phyloP scores from a whole-genome alignment of 2,113 vertebrate species.

The Salvelinus namaycush region DNA sequence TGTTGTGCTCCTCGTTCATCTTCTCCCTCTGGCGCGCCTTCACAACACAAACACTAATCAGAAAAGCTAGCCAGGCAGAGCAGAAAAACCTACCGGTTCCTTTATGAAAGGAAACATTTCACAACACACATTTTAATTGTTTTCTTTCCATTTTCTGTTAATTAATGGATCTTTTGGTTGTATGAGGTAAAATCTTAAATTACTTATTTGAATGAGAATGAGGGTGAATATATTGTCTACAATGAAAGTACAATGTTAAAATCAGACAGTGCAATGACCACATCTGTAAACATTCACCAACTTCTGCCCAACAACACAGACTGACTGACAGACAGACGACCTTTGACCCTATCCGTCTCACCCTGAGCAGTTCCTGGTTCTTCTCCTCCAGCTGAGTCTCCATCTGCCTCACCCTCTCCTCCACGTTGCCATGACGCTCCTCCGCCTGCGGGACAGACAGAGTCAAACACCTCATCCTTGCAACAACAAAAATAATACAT shows the following conservation, averaged over 20 bases:
- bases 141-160: background rate
- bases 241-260: background rate
- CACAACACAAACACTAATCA: background rate
- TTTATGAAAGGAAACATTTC: too few relatives aligned
- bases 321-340: background rate
- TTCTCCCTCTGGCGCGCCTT: slow-evolving; percentile 96
- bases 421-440: slow-evolving; percentile 96
- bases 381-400: slow-evolving; percentile 97
- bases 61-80: too few relatives aligned
- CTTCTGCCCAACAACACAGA: background rate
- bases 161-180: background rate
- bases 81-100: background rate
- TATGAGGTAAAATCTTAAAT: background rate
- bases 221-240: background rate
- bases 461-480: slow-evolving; percentile 1
- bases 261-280: too few relatives aligned
- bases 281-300: background rate
- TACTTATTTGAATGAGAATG: background rate
- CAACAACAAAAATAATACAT: background rate
- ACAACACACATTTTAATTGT: too few relatives aligned
- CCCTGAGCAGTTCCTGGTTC: slow-evolving; percentile 94
- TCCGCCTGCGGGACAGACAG: slow-evolving; percentile 81
- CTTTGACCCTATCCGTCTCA: slow-evolving; percentile 46
- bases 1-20: slow-evolving; percentile 99
- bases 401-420: slow-evolving; percentile 91